Percentiles rank a stretch among this genome's conserved stretches.
phyloP scores from a whole-genome alignment of 2,888 invertebrate genomes.

The Rhorus exstirpatorius region DNA sequence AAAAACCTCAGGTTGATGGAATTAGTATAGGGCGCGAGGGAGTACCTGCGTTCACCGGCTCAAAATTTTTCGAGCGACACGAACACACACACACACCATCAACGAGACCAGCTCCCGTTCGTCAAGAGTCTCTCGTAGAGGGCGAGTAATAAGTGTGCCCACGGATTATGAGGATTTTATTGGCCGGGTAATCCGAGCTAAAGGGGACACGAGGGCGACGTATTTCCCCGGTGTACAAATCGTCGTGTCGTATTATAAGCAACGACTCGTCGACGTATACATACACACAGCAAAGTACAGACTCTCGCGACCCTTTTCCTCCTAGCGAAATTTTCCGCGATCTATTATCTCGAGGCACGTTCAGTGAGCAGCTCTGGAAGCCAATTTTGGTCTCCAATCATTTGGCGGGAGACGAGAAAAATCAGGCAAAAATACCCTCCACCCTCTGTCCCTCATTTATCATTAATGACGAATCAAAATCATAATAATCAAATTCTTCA shows the following conservation, averaged over 20 bases:
- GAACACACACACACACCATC: conserved; percentile 2
- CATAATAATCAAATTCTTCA: neutral
- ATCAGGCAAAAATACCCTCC: neutral
- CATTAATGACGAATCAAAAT: neutral
- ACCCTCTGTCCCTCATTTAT: no score
- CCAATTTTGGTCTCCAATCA: neutral
- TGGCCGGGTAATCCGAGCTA: conserved; percentile 74
- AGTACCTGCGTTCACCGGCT: conserved; percentile 70
- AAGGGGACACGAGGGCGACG: conserved; percentile 69
- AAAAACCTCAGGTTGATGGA: conserved; percentile 64
- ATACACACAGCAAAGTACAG: conserved; percentile 1
- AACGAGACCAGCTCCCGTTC: conserved; percentile 43
- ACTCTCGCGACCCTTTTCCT: conserved; percentile 1
- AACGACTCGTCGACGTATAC: neutral
- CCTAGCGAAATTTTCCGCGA: conserved; percentile 26
- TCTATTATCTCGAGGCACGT: conserved; percentile 56
- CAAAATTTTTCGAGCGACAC: conserved; percentile 51
- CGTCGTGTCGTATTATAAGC: conserved; percentile 12
- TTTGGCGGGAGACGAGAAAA: neutral
- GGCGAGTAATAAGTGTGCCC: conserved; percentile 44
- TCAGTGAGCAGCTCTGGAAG: neutral
- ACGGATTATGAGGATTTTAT: conserved; percentile 76
- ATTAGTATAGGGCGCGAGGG: conserved; percentile 43
- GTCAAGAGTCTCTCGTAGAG: conserved; percentile 25
- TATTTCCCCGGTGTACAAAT: conserved; percentile 68